These are phyloP conservation scores for Ophion ellenae DNA, from an alignment of 2,888 invertebrate genomes.

Conservation along the genomic window DNA sequence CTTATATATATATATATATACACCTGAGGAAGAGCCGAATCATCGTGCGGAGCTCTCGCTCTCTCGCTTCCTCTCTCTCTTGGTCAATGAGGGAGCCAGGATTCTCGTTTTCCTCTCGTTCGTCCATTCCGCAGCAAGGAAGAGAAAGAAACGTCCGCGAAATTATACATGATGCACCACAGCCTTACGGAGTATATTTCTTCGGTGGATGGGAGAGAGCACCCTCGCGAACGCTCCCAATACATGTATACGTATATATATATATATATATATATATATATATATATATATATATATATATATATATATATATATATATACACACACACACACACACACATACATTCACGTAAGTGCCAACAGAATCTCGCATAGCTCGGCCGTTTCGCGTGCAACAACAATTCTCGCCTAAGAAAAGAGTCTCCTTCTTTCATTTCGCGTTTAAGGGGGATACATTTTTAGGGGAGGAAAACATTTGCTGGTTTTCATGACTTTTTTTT, in stretches of 20 bases:
- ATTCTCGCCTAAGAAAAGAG: neutral
- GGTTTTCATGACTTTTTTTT: no score
- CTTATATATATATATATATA: conserved; percentile 19
- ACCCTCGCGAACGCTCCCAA: neutral
- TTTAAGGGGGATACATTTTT: no score
- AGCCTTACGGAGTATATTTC: conserved; percentile 11
- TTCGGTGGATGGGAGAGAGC: neutral
- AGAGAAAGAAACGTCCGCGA: conserved; percentile 39
- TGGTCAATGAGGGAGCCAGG: conserved; percentile 19
- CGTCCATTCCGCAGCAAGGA: conserved; percentile 11
- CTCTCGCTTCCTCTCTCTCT: neutral
- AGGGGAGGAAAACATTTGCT: no score
- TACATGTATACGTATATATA: neutral
- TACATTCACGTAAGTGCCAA: neutral
- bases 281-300: no score
- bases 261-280: no score
- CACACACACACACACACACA: no score
- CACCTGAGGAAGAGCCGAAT: no score
- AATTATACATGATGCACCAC: conserved; percentile 38
- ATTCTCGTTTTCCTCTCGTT: conserved; percentile 18
- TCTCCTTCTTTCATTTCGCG: neutral
- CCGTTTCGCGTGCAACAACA: neutral
- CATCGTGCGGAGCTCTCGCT: no score
- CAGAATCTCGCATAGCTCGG: neutral
- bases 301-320: no score